Evolutionary conservation across 2,797 vertebrate species (phyloP).

Genomic region (Lagorchestes hirsutus): DNA sequence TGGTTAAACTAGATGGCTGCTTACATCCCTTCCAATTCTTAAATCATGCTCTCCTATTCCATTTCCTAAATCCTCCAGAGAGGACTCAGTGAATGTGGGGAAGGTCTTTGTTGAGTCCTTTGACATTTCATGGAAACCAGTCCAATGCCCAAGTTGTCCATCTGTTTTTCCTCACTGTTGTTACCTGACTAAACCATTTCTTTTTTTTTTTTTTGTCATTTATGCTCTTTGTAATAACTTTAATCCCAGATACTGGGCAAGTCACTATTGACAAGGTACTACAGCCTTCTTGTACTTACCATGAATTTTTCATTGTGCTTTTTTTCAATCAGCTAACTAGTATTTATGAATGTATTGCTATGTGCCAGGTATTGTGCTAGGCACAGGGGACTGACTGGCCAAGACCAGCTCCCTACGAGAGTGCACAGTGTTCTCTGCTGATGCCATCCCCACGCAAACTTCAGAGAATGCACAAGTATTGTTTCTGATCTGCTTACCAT

Average conservation of each 20-base stretch:
- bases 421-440: background rate
- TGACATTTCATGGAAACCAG: background rate
- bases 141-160: background rate
- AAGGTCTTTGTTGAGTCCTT: background rate
- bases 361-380: background rate
- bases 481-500: background rate
- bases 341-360: background rate
- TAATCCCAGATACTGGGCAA: background rate
- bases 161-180: background rate
- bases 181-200: background rate
- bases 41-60: background rate
- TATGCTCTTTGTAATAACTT: background rate
- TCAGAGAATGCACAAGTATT: background rate
- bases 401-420: background rate
- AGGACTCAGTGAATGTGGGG: background rate
- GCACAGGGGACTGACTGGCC: background rate
- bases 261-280: background rate
- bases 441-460: background rate
- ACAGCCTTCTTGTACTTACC: background rate
- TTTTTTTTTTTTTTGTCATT: background rate
- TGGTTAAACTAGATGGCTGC: background rate
- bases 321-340: background rate
- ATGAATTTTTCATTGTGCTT: background rate
- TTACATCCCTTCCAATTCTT: background rate
- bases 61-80: background rate